A percentile compares a stretch with the other conserved stretches of the same genome.
phyloP scores from a whole-genome alignment of 2,888 invertebrate species.

The Beris chalybata region DNA sequence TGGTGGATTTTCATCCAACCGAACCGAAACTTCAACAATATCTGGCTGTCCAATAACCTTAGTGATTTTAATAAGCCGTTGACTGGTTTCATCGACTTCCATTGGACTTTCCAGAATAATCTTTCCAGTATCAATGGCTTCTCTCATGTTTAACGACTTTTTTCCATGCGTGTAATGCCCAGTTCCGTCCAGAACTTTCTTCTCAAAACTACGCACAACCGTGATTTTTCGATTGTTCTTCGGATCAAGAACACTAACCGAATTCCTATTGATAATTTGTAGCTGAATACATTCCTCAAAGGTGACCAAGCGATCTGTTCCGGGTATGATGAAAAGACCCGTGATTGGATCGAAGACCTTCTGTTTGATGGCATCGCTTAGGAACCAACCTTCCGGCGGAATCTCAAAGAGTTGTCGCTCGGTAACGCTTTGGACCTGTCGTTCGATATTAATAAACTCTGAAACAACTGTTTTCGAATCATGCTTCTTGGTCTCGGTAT shows the following conservation, averaged over 20 bases:
- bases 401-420: slow-evolving; percentile 76
- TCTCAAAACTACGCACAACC: slow-evolving; percentile 73
- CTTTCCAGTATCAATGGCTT: slow-evolving; percentile 69
- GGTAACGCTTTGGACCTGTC: slow-evolving; percentile 55
- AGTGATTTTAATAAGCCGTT: slow-evolving; percentile 71
- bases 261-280: slow-evolving; percentile 81
- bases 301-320: slow-evolving; percentile 80
- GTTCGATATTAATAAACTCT: slow-evolving; percentile 57
- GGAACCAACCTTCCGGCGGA: slow-evolving; percentile 80
- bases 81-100: slow-evolving; percentile 58
- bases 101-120: slow-evolving; percentile 64
- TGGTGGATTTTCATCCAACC: slow-evolving; percentile 57
- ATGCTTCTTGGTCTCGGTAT: slow-evolving; percentile 43
- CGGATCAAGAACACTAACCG: slow-evolving; percentile 80
- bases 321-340: slow-evolving; percentile 84
- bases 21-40: slow-evolving; percentile 69
- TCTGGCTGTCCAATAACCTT: slow-evolving; percentile 72
- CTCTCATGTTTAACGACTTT: slow-evolving; percentile 67
- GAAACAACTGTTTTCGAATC: slow-evolving; percentile 56
- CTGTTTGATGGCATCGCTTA: slow-evolving; percentile 80
- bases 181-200: slow-evolving; percentile 73
- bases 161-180: slow-evolving; percentile 71
- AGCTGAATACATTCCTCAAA: slow-evolving; percentile 86
- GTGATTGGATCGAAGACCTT: slow-evolving; percentile 79
- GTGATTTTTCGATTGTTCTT: slow-evolving; percentile 69